These are phyloP conservation scores for Chorisops tibialis DNA, from an alignment of 2,888 invertebrate genomes.

Conservation along the genomic window DNA sequence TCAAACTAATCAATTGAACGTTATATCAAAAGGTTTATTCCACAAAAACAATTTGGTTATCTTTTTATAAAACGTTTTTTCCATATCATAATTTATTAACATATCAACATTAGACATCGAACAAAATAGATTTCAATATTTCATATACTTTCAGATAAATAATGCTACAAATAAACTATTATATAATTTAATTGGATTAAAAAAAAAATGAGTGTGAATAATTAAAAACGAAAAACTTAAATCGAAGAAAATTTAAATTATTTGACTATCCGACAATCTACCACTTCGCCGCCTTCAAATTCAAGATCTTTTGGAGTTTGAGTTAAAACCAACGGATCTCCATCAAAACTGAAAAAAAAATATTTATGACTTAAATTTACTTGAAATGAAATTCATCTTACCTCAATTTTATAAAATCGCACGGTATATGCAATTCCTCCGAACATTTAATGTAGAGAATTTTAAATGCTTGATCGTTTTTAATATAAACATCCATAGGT, in stretches of 20 bases:
- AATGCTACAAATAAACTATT: no score
- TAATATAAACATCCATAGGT: slow-evolving; percentile 40
- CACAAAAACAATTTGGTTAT: no score
- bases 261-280: slow-evolving; percentile 39
- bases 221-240: neutral
- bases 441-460: slow-evolving; percentile 45
- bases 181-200: no score
- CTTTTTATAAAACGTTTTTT: neutral
- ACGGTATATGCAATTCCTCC: slow-evolving; percentile 42
- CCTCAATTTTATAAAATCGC: slow-evolving; percentile 25
- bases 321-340: slow-evolving; percentile 41
- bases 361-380: neutral
- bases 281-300: slow-evolving; percentile 46
- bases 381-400: neutral
- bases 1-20: no score
- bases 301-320: slow-evolving; percentile 44
- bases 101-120: no score
- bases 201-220: no score
- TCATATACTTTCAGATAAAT: no score
- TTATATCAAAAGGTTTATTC: no score
- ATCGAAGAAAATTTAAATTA: neutral
- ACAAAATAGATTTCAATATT: no score
- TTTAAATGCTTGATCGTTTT: slow-evolving; percentile 41
- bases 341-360: slow-evolving; percentile 42
- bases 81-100: no score